A percentile compares a stretch with the other conserved stretches of the same genome.
phyloP scores from a whole-genome alignment of 2,888 invertebrate genomes.

The Gastrophysa polygoni region DNA sequence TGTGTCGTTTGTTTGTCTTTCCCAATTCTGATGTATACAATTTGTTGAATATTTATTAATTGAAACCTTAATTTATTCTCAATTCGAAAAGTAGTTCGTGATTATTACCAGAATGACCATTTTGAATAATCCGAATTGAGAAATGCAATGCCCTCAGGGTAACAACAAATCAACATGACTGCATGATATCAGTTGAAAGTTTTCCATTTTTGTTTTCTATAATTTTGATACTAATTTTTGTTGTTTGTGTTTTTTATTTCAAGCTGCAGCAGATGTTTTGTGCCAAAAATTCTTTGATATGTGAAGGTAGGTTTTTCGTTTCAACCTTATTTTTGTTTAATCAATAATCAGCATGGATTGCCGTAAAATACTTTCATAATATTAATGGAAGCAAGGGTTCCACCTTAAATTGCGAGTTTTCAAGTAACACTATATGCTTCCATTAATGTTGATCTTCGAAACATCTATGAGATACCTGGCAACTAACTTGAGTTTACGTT shows the following conservation, averaged over 20 bases:
- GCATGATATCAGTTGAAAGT: conserved; percentile 24
- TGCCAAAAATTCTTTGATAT: conserved; percentile 55
- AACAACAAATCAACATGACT: background rate
- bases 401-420: background rate
- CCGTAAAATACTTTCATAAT: background rate
- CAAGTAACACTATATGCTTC: background rate
- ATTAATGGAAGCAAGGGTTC: conserved; percentile 9
- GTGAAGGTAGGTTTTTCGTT: conserved; percentile 50
- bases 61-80: background rate
- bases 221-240: conserved; percentile 60
- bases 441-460: conserved; percentile 10
- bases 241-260: conserved; percentile 49
- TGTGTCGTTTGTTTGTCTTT: conserved; percentile 12
- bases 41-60: conserved; percentile 19
- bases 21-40: conserved; percentile 27
- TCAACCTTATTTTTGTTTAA: conserved; percentile 35
- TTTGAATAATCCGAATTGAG: background rate
- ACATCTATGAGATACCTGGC: background rate
- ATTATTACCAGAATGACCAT: background rate
- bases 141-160: background rate
- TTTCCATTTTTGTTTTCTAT: conserved; percentile 36
- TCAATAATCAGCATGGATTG: conserved; percentile 22
- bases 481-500: conserved; percentile 15
- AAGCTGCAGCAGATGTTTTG: conserved; percentile 56
- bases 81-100: background rate